Base-by-base conservation (phyloP, 2,888 invertebrate genomes). In the Orchestes rusci region DNA sequence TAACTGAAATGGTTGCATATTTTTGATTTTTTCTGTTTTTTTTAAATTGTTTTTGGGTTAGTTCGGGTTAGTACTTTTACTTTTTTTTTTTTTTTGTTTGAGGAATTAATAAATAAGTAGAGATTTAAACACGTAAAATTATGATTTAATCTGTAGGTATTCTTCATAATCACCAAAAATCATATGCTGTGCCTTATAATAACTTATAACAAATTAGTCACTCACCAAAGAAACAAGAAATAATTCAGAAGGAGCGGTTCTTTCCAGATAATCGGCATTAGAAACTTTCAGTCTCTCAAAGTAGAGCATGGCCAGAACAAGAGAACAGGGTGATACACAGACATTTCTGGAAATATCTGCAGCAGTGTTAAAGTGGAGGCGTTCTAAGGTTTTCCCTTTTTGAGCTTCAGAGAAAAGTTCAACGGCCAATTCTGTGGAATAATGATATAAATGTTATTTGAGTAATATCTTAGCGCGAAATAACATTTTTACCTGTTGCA, bases 201-300 rank as follows among this genome's bases (percentile, higher is more conserved):
- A n/a, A n/a, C n/a, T 23, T 23, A 23, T 23, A 23, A 23, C 10
- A 7, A 10, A 10, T 5, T 23, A 23, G 7, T 7, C 23, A 64
- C 72, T 71, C 70, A 93, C 95, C 80, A 96, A 74, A 45, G 96
- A 92, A 51, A 96, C 87, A 45, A 97, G 78, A 70, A 96, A 96
- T 46, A 97, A 77, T 66, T 96, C 93, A 19, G 90, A 85, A 18
- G 96, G 93, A 19, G 87, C 81, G 37, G 91, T 81, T 59, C 77
- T 73, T 56, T 82, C 77, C 50, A 95, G 75, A 69, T 93, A 95
- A 55, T 84, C 81, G 1, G 88, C 84, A 72, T 91, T 87, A 58
- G 77, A 75, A 49, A 75, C 73, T 65, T 86, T 83, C 41, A 97
- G 76, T 53, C 95, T 79, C 71, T 96, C 94, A 58, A 96, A 75